These are phyloP conservation scores for Megamerina dolium DNA, from an alignment of 2,888 invertebrate species.

Conservation along the genomic window DNA sequence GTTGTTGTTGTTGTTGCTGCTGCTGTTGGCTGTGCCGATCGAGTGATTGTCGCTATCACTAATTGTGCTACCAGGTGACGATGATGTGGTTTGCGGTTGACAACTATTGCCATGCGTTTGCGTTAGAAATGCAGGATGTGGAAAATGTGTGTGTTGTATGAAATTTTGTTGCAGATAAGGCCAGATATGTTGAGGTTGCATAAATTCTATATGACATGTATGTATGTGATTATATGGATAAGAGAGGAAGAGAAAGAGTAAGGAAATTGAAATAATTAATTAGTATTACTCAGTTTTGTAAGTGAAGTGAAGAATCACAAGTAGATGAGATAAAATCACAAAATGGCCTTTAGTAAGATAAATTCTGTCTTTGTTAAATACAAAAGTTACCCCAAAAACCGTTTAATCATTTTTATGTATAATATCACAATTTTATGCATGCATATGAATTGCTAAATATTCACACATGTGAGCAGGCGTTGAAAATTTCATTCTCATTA, in stretches of 20 bases:
- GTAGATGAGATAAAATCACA: too few relatives aligned
- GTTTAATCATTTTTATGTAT: too few relatives aligned
- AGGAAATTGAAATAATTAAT: background rate
- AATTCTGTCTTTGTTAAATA: too few relatives aligned
- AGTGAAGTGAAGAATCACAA: too few relatives aligned
- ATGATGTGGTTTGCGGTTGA: slow-evolving; percentile 49
- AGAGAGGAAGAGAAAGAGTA: background rate
- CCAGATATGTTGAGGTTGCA: slow-evolving; percentile 52
- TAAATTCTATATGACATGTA: slow-evolving; percentile 41
- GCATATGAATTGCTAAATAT: too few relatives aligned
- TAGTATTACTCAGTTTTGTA: too few relatives aligned
- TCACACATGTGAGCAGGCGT: too few relatives aligned
- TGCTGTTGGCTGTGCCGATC: slow-evolving; percentile 30
- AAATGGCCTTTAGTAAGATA: too few relatives aligned
- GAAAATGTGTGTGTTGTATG: slow-evolving; percentile 49
- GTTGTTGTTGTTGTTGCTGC: slow-evolving; percentile 31
- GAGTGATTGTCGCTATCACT: slow-evolving; percentile 50
- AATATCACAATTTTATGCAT: too few relatives aligned
- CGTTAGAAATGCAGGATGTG: slow-evolving; percentile 49
- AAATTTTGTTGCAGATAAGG: slow-evolving; percentile 52
- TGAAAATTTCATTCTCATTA: too few relatives aligned
- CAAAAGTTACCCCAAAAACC: too few relatives aligned
- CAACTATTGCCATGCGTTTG: slow-evolving; percentile 46
- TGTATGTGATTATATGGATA: background rate
- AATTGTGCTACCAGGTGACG: slow-evolving; percentile 50